These are phyloP conservation scores for Columba guinea DNA, from an alignment of 2,797 vertebrate species.

Conservation along the genomic window DNA sequence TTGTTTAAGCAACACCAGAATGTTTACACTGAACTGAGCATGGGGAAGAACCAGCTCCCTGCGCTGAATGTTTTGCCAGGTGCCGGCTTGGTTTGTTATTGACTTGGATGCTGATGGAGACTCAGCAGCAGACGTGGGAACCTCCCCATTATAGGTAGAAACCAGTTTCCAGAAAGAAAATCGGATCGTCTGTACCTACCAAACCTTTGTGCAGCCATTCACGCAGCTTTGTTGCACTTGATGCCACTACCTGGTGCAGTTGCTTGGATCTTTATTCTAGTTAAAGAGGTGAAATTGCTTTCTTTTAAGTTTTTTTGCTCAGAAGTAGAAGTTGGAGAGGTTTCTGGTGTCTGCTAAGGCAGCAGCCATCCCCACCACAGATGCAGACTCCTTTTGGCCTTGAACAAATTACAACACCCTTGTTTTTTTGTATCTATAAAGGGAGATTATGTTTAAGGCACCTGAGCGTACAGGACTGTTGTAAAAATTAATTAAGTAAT, in stretches of 20 bases:
- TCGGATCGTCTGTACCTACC: rapidly evolving
- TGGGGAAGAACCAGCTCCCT: not conserved
- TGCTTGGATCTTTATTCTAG: not conserved
- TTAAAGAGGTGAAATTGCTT: not conserved
- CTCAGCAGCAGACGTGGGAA: not conserved
- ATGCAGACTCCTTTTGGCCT: not conserved
- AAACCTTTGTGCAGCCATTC: not conserved
- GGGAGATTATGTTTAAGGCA: not conserved
- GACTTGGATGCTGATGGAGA: not conserved
- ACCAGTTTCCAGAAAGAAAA: not conserved
- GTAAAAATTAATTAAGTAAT: not conserved
- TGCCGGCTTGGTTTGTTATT: not conserved
- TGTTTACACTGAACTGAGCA: not conserved
- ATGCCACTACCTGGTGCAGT: not conserved
- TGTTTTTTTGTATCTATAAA: not conserved
- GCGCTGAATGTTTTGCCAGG: not conserved
- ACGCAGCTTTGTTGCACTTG: not conserved
- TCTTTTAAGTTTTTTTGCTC: not conserved
- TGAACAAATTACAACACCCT: not conserved
- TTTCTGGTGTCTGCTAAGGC: not conserved
- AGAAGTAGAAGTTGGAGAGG: not conserved
- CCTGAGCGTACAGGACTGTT: not conserved
- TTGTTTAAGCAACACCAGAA: not conserved
- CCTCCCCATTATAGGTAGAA: not conserved
- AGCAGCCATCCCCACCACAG: not conserved